phyloP scores from a whole-genome alignment of 2,888 invertebrate species.

The Bombylius major region DNA sequence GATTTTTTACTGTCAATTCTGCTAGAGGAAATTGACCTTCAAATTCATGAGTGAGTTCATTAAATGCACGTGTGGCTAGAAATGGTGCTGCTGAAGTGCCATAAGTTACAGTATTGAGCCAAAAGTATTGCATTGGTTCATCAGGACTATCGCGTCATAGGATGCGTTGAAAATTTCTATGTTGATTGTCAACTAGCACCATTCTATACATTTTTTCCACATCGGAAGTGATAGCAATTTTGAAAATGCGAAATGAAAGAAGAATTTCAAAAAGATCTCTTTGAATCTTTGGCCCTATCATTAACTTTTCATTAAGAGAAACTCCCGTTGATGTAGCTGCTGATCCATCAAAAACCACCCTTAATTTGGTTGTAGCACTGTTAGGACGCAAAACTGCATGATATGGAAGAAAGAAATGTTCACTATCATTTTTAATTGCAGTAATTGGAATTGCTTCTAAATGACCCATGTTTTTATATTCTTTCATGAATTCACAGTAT shows the following conservation, averaged over 20 bases:
- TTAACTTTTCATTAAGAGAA: not conserved
- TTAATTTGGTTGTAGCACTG: not conserved
- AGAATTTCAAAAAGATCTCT: not conserved
- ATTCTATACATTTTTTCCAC: not conserved
- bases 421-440: no score
- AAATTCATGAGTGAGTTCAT: not conserved
- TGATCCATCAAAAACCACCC: not conserved
- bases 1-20: not conserved
- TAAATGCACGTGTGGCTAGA: not conserved
- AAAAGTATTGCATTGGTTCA: not conserved
- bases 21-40: not conserved
- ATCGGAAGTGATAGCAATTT: not conserved
- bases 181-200: not conserved
- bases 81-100: constrained; percentile 1
- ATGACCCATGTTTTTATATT: not conserved
- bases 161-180: not conserved
- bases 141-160: not conserved
- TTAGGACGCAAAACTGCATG: not conserved
- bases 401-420: not conserved
- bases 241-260: not conserved
- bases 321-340: not conserved
- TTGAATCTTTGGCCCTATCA: not conserved
- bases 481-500: not conserved
- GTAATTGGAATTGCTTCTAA: not conserved
- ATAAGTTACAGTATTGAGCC: not conserved